phyloP scores from a whole-genome alignment of 2,113 vertebrate species.

The Gnathonemus echidnorhynchus region DNA sequence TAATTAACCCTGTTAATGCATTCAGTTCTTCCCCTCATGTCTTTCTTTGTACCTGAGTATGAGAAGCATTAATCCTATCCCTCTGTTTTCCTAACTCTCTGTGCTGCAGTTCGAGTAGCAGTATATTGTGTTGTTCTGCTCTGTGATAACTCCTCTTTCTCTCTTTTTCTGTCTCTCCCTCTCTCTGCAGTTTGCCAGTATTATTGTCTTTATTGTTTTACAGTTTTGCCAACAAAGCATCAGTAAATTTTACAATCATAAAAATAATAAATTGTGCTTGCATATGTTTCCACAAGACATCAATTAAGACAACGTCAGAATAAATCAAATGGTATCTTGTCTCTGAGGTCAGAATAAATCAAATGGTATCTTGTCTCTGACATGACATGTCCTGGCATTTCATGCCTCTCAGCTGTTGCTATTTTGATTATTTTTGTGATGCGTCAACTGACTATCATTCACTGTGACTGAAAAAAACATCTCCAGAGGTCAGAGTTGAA shows the following conservation, averaged over 20 bases:
- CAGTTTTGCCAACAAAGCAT: not conserved
- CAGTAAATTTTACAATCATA: conserved; percentile 18
- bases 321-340: not conserved
- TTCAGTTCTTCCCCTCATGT: not conserved
- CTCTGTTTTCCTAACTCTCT: conserved; percentile 28
- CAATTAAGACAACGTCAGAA: not conserved
- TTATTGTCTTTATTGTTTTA: conserved; percentile 10
- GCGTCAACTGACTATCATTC: conserved; percentile 38
- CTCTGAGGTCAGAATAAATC: not conserved
- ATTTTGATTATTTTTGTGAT: conserved; percentile 37
- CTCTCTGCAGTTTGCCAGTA: conserved; percentile 21
- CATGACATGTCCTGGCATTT: not conserved
- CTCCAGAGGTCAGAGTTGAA: conserved; percentile 54
- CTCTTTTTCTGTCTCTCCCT: conserved; percentile 13
- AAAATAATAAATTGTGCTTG: not conserved
- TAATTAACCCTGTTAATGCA: not conserved
- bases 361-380: not conserved
- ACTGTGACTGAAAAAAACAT: conserved; percentile 38
- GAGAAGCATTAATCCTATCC: not conserved
- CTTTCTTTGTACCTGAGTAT: not conserved
- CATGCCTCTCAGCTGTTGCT: conserved; percentile 16
- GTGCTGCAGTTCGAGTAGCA: conserved; percentile 36
- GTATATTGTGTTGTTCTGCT: conserved; percentile 16
- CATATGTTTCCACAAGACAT: not conserved
- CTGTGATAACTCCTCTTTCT: conserved; percentile 35